phyloP scores from a whole-genome alignment of 2,797 vertebrate species.

The Molothrus aeneus region DNA sequence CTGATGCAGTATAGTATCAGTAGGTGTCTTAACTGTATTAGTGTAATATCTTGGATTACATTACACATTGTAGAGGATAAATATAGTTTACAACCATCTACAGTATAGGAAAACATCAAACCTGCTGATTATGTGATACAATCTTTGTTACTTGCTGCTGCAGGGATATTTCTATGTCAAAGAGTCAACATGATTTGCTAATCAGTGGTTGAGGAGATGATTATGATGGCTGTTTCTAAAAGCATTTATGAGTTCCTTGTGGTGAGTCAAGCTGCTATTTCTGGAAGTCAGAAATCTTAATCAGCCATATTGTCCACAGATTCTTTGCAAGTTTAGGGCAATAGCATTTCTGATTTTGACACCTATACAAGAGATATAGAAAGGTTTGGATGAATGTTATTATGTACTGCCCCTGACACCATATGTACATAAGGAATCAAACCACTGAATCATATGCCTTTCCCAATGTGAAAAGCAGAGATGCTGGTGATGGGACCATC shows the following conservation, averaged over 20 bases:
- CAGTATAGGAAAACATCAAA: not conserved
- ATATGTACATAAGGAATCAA: not conserved
- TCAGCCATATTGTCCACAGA: not conserved
- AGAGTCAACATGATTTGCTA: not conserved
- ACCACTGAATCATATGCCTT: not conserved
- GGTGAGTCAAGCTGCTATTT: constrained; percentile 17
- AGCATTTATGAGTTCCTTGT: not conserved
- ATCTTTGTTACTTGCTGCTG: not conserved
- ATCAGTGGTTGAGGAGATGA: constrained; percentile 29
- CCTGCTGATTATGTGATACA: rapidly evolving
- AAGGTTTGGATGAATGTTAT: not conserved
- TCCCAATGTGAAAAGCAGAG: not conserved
- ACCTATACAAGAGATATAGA: not conserved
- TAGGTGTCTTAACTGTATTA: not conserved
- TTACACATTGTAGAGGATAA: not conserved
- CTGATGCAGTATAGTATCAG: not conserved
- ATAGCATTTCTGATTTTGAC: not conserved
- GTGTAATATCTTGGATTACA: not conserved
- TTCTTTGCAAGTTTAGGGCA: not conserved
- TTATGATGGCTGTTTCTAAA: constrained; percentile 30
- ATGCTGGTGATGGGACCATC: not conserved
- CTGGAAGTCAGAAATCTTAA: constrained; percentile 28
- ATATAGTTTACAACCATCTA: not conserved
- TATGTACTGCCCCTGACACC: not conserved
- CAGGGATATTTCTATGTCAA: constrained; percentile 2